Conservation (phyloP, 2,113 vertebrate genomes). For the Sorex fumeus region DNA sequence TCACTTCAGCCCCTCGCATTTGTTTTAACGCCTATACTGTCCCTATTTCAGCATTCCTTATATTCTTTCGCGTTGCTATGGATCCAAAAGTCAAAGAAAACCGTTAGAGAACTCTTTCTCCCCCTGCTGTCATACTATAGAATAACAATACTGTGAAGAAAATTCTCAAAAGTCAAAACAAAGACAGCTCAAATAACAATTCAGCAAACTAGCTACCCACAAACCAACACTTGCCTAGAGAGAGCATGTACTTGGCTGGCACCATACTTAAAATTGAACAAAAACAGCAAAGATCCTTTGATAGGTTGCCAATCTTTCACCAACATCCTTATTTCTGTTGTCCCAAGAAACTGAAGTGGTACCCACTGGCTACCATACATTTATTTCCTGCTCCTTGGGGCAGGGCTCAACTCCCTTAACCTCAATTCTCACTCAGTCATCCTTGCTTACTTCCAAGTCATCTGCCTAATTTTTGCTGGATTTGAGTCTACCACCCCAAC, state of each 20-base stretch:
- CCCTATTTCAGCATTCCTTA: not conserved
- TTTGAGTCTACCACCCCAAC: not conserved
- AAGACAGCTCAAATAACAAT: slow-evolving; percentile 34
- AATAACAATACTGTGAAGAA: not conserved
- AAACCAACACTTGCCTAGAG: not conserved
- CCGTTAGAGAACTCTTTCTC: slow-evolving; percentile 59
- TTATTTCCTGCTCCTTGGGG: not conserved
- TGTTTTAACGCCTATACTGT: not conserved
- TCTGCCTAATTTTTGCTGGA: not conserved
- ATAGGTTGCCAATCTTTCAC: not conserved
- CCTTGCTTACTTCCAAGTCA: too few species aligned
- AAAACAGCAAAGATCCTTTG: not conserved
- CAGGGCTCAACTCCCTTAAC: too few species aligned
- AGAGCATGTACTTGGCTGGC: not conserved
- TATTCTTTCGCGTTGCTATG: not conserved
- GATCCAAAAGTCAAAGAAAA: slow-evolving; percentile 42
- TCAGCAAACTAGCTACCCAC: not conserved
- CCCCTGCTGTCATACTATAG: slow-evolving; percentile 67
- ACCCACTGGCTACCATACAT: not conserved
- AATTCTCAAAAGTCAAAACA: not conserved
- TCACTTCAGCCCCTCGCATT: too few species aligned
- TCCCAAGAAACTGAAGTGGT: not conserved
- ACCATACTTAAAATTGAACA: not conserved
- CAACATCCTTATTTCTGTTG: not conserved
- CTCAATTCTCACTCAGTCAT: not conserved